A percentile compares a stretch with the other conserved stretches of the same genome.
These are phyloP conservation scores for Emydocephalus ijimae DNA, from an alignment of 2,113 vertebrate genomes.

Conservation along the genomic window DNA sequence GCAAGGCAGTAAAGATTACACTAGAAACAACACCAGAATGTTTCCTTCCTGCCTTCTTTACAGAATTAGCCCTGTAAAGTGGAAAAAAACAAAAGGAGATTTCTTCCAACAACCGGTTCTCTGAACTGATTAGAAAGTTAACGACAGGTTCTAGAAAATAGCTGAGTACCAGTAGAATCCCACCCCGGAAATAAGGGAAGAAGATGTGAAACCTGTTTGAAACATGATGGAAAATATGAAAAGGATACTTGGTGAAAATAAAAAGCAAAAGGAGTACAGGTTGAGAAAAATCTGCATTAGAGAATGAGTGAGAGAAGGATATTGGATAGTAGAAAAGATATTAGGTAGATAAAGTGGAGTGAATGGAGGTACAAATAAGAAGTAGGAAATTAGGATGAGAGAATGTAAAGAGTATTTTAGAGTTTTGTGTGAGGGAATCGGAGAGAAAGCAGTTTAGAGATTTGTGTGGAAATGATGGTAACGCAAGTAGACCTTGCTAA, in stretches of 20 bases:
- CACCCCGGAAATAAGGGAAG: neutral
- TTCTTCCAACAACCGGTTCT: too few relatives aligned
- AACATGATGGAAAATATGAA: neutral
- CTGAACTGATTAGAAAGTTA: too few relatives aligned
- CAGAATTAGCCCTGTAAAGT: too few relatives aligned
- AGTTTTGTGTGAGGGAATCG: neutral
- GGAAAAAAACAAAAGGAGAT: too few relatives aligned
- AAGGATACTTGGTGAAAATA: neutral
- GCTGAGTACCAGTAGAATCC: too few relatives aligned
- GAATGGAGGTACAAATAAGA: neutral
- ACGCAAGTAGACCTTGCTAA: neutral
- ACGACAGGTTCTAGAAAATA: too few relatives aligned
- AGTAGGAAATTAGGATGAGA: neutral
- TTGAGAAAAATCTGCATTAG: neutral
- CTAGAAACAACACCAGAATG: too few relatives aligned
- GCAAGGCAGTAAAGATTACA: too few relatives aligned
- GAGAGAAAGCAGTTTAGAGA: neutral
- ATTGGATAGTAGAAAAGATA: neutral
- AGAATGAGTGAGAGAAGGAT: neutral
- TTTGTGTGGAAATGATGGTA: neutral
- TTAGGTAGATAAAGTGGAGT: neutral
- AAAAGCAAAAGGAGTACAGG: neutral
- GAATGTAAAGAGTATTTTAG: neutral
- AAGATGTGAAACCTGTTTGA: neutral
- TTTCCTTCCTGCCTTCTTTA: too few relatives aligned